These are phyloP conservation scores for Botia kubotai DNA, from an alignment of 2,797 vertebrate species.

Conservation along the genomic window DNA sequence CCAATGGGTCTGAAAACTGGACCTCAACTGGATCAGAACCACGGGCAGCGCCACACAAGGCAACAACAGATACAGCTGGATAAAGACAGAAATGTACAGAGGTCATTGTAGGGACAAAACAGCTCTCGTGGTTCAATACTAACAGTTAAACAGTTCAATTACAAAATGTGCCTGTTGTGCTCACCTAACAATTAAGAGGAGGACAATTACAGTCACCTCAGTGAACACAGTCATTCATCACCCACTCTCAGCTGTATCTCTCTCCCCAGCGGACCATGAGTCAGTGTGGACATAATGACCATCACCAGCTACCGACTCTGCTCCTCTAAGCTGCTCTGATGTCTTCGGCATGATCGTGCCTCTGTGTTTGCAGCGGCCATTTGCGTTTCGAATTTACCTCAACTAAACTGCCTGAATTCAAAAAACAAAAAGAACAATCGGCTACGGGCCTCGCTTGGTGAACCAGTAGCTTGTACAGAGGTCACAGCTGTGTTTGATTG, in stretches of 20 bases:
- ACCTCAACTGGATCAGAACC: background rate
- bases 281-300: conserved; percentile 53
- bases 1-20: background rate
- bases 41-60: conserved; percentile 5
- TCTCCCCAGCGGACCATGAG: conserved; percentile 27
- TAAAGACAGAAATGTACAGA: conserved; percentile 16
- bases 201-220: conserved; percentile 94
- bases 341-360: background rate
- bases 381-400: background rate
- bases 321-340: conserved; percentile 18
- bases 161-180: conserved; percentile 88
- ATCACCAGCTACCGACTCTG: conserved; percentile 32
- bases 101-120: conserved; percentile 77
- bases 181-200: conserved; percentile 93
- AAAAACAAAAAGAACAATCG: background rate
- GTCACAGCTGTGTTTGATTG: no score
- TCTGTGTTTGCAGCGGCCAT: background rate
- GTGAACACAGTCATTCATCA: conserved; percentile 97
- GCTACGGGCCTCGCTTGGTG: no score
- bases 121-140: conserved; percentile 83
- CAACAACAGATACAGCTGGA: conserved; percentile 5
- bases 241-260: conserved; percentile 65
- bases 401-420: background rate
- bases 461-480: no score
- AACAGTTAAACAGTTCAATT: conserved; percentile 92